Conservation (phyloP, 2,797 vertebrate genomes). For the Molossus molossus region DNA sequence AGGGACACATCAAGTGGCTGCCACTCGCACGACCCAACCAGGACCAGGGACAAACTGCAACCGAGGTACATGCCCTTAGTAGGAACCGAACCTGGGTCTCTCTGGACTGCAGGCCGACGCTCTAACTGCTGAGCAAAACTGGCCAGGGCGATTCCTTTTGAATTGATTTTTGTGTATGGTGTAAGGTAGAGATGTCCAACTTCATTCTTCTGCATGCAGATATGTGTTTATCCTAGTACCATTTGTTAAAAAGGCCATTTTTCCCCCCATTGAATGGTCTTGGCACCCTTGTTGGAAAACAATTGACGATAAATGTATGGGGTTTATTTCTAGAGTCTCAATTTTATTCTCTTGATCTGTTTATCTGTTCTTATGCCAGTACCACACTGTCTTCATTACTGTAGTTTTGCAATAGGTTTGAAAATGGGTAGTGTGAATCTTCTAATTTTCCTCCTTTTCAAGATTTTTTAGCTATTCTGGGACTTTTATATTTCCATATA, state of each 20-base stretch:
- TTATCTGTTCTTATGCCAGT: neutral
- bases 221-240: neutral
- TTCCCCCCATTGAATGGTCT: neutral
- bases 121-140: too few species aligned
- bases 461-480: too few species aligned
- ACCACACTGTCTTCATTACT: neutral
- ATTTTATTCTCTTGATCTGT: neutral
- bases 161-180: neutral
- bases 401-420: conserved; percentile 33
- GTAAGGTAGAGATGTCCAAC: neutral
- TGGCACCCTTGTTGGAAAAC: neutral
- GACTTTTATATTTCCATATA: too few species aligned
- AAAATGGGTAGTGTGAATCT: neutral
- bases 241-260: conserved; percentile 45
- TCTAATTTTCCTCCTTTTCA: conserved; percentile 5
- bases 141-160: neutral
- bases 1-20: too few species aligned
- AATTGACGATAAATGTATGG: neutral
- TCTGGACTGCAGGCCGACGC: too few species aligned
- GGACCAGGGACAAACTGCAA: too few species aligned
- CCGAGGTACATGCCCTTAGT: too few species aligned
- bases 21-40: too few species aligned
- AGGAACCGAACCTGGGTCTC: too few species aligned
- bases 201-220: neutral
- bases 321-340: neutral